Conservation (phyloP, 2,797 vertebrate species). For the Coilia nasus region DNA sequence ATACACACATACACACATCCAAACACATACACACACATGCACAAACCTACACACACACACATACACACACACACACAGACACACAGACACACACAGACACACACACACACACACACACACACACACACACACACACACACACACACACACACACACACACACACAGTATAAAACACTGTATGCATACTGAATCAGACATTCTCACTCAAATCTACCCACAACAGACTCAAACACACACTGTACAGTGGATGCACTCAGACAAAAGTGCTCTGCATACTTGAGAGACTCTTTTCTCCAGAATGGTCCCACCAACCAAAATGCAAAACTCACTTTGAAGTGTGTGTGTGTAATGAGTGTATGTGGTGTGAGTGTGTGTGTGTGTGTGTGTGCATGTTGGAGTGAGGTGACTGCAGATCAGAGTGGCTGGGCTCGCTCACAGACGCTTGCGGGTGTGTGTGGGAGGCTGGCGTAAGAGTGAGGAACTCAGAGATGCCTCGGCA, state of each 20-base stretch:
- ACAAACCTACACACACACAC: too few species aligned
- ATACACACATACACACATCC: neutral
- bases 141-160: too few species aligned
- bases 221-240: too few species aligned
- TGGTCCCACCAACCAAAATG: neutral
- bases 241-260: too few species aligned
- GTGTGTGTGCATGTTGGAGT: neutral
- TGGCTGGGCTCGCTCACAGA: neutral
- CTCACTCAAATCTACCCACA: too few species aligned
- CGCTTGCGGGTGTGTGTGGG: neutral
- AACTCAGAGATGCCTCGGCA: neutral
- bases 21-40: too few species aligned
- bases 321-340: neutral
- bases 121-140: too few species aligned
- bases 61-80: too few species aligned
- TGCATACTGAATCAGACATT: too few species aligned
- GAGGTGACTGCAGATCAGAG: conserved; percentile 12
- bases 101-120: too few species aligned
- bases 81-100: neutral
- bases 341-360: neutral
- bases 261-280: neutral
- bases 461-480: neutral
- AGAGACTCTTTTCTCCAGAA: neutral
- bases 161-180: too few species aligned
- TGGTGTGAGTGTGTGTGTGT: too few species aligned